A percentile compares a stretch with the other conserved stretches of the same genome.
phyloP scores from a whole-genome alignment of 1,140 invertebrate species.

The Dendroctonus ponderosae region DNA sequence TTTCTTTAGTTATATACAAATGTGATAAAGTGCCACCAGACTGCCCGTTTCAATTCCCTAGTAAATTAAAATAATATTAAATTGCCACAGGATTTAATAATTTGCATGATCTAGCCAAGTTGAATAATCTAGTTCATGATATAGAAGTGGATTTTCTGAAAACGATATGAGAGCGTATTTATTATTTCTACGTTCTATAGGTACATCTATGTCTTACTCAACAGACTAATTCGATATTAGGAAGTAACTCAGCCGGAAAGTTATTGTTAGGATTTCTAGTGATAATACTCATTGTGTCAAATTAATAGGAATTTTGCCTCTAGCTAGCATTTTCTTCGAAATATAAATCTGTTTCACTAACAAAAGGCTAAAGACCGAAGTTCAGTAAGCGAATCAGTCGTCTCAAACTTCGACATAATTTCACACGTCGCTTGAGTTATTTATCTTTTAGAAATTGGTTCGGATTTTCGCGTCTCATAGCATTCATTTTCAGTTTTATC shows the following conservation, averaged over 20 bases:
- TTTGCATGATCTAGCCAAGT: no score
- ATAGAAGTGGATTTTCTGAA: no score
- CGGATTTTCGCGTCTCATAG: conserved; percentile 17
- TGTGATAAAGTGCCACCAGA: neutral
- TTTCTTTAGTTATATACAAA: conserved; percentile 16
- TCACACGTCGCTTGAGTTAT: conserved; percentile 35
- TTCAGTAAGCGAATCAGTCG: conserved; percentile 29
- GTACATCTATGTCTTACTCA: no score
- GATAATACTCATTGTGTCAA: conserved; percentile 18
- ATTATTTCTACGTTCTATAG: no score
- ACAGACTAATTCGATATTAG: no score
- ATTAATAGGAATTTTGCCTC: conserved; percentile 15
- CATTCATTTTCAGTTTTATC: conserved; percentile 7
- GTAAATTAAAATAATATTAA: no score
- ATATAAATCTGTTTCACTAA: conserved; percentile 33
- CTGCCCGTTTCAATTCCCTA: no score
- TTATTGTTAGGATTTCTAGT: no score
- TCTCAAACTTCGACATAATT: conserved; percentile 36
- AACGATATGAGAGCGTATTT: no score
- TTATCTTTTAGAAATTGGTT: conserved; percentile 36
- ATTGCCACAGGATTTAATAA: no score
- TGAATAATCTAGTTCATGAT: no score
- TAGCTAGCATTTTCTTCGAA: conserved; percentile 9
- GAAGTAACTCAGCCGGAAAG: no score
- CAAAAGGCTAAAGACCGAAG: conserved; percentile 34